Evolutionary conservation across 1,140 invertebrate species (phyloP), one percentile per base, ranked within the genome.

Genomic region (Reticulitermes speratus): DNA sequence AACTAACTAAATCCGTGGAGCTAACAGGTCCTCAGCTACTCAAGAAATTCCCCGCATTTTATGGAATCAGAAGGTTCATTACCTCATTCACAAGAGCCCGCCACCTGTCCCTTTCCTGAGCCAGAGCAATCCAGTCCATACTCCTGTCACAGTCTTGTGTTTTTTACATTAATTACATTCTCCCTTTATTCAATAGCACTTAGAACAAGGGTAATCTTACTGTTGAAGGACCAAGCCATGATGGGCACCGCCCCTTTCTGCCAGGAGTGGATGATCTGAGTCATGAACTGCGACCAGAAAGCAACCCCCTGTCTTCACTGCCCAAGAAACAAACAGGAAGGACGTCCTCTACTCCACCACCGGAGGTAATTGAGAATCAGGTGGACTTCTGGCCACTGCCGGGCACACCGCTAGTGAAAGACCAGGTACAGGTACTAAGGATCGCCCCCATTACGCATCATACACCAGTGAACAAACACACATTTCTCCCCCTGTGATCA

Each of bases 201-300:
- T 21, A 21, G 52, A 55, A 21, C 45, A 55, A 55, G 52, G 19
- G 19, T 55, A 55, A 55, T 30, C n/a, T 75, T 75, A 75, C n/a
- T 75, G 65, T 75, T 75, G 65, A 75, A 75, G 65, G 65, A 75
- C 65, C 25, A 25, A 75, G n/a, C 65, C 65, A 75, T 7, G 83
- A 89, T 90, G 75, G 88, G 89, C 16, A 89, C 88, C 83, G 84
- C 88, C 9, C 89, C 89, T 87, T 86, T 87, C 16, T 86, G 87
- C 69, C 87, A 88, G 69, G 88, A 89, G 90, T 91, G 0, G 94
- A 95, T 86, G 94, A 95, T 87, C 92, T 94, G 81, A 95, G 94
- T 0, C 94, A 95, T 88, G 91, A 92, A 84, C 88, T 89, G 55
- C 87, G 88, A 45, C 89, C 89, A 16, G 90, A 90, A 85, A 87